Conservation (phyloP, 2,797 vertebrate genomes). For the Parambassis ranga region DNA sequence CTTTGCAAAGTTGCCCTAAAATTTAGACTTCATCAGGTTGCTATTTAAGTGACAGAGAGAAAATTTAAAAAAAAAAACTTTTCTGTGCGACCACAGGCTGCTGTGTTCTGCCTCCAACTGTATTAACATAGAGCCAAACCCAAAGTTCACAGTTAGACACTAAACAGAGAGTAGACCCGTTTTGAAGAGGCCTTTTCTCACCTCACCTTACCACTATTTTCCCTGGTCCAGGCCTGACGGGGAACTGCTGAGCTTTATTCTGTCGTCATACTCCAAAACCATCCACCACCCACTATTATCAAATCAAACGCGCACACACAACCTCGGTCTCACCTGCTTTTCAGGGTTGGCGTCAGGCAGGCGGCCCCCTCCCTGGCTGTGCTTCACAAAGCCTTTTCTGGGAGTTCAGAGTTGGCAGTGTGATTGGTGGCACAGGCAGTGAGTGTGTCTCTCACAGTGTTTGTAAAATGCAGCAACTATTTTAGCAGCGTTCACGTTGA, state of each 20-base stretch:
- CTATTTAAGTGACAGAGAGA: slow-evolving; percentile 2
- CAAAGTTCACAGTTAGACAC: slow-evolving; percentile 38
- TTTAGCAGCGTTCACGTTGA: slow-evolving; percentile 67
- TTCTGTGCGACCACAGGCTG: slow-evolving; percentile 1
- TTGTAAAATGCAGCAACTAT: slow-evolving; percentile 38
- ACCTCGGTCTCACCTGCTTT: slow-evolving; percentile 30
- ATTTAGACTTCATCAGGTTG: neutral
- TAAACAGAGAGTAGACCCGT: slow-evolving; percentile 19
- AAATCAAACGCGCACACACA: slow-evolving; percentile 18
- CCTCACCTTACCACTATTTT: slow-evolving; percentile 36
- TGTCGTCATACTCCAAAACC: slow-evolving; percentile 21
- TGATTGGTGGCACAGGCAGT: neutral
- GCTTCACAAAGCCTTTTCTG: slow-evolving; percentile 52
- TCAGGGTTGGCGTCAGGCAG: slow-evolving; percentile 41
- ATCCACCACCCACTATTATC: neutral
- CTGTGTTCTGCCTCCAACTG: slow-evolving; percentile 37
- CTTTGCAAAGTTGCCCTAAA: slow-evolving; percentile 8
- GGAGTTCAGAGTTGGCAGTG: slow-evolving; percentile 32
- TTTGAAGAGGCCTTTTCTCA: slow-evolving; percentile 42
- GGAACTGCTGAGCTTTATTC: slow-evolving; percentile 25
- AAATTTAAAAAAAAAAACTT: neutral
- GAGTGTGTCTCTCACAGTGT: slow-evolving; percentile 20
- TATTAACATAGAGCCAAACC: slow-evolving; percentile 12
- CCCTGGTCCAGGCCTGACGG: slow-evolving; percentile 29
- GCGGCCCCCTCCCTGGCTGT: slow-evolving; percentile 27